A percentile compares a stretch with the other conserved stretches of the same genome.
Conservation (phyloP, 2,888 invertebrate species). For the Nycteola revayana region DNA sequence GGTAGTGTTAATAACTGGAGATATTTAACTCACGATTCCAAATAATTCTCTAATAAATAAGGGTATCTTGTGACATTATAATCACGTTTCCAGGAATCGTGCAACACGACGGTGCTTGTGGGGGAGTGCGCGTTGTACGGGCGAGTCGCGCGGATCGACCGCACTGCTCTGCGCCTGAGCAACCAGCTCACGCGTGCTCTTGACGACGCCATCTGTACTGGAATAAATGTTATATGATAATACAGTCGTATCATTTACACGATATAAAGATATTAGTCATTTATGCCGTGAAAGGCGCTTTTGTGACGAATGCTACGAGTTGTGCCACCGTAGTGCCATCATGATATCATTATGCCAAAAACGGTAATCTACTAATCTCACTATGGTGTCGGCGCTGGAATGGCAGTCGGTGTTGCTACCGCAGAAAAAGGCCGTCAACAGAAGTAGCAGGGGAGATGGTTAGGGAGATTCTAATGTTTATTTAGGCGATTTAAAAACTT, state of each 20-base stretch:
- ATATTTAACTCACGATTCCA: slow-evolving; percentile 34
- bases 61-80: slow-evolving; percentile 35
- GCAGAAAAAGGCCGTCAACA: too few species aligned
- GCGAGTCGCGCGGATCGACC: slow-evolving; percentile 57
- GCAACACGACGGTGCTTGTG: slow-evolving; percentile 71
- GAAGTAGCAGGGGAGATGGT: too few species aligned
- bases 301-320: too few species aligned
- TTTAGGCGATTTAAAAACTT: too few species aligned
- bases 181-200: slow-evolving; percentile 50
- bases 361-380: too few species aligned
- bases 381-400: too few species aligned
- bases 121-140: slow-evolving; percentile 64
- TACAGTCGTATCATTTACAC: slow-evolving; percentile 16
- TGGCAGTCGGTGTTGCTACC: too few species aligned
- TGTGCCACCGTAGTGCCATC: too few species aligned
- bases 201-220: slow-evolving; percentile 46
- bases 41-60: slow-evolving; percentile 41
- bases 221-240: slow-evolving; percentile 48
- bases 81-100: slow-evolving; percentile 63
- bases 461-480: too few species aligned
- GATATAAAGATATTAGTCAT: background rate
- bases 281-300: too few species aligned
- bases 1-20: slow-evolving; percentile 9
- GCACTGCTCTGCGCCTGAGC: slow-evolving; percentile 57
- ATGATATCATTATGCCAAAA: too few species aligned